A percentile compares a stretch with the other conserved stretches of the same genome.
Evolutionary conservation across 2,113 vertebrate species (phyloP).

Genomic region (Lycaon pictus): DNA sequence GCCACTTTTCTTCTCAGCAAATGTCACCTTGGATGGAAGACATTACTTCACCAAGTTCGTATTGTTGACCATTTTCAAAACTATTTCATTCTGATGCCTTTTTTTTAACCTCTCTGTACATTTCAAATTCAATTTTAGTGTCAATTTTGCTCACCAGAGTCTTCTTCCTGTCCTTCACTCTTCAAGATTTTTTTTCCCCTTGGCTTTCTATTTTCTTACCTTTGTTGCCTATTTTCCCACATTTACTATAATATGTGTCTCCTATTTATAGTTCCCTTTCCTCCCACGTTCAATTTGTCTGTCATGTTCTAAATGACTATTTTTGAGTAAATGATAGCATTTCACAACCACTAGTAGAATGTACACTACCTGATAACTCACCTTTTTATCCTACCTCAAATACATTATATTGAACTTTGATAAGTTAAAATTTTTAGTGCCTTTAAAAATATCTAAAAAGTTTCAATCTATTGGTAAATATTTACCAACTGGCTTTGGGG

Average conservation of each 20-base stretch:
- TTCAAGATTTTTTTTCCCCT: background rate
- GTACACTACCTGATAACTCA: constrained; percentile 16
- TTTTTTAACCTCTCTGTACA: constrained; percentile 46
- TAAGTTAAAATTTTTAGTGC: constrained; percentile 27
- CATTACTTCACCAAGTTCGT: constrained; percentile 61
- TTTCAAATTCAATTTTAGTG: constrained; percentile 52
- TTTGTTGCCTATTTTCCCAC: constrained; percentile 56
- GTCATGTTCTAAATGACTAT: constrained; percentile 61
- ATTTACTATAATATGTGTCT: constrained; percentile 44
- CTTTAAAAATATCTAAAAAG: constrained; percentile 53
- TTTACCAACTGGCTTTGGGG: background rate
- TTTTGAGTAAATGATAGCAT: constrained; percentile 70
- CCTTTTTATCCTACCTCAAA: constrained; percentile 44
- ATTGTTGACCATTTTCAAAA: constrained; percentile 58
- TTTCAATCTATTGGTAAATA: background rate
- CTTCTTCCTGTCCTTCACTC: constrained; percentile 58
- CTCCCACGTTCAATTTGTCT: constrained; percentile 71
- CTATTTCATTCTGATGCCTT: background rate
- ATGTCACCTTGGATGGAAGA: constrained; percentile 64
- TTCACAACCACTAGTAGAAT: constrained; percentile 54
- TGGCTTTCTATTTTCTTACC: constrained; percentile 69
- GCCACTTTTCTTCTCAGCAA: constrained; percentile 51
- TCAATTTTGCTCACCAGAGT: constrained; percentile 44
- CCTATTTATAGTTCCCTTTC: constrained; percentile 65
- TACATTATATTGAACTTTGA: constrained; percentile 32